A percentile compares a stretch with the other conserved stretches of the same genome.
These are phyloP conservation scores for Pedetes capensis DNA, from an alignment of 2,113 vertebrate genomes.

Conservation along the genomic window DNA sequence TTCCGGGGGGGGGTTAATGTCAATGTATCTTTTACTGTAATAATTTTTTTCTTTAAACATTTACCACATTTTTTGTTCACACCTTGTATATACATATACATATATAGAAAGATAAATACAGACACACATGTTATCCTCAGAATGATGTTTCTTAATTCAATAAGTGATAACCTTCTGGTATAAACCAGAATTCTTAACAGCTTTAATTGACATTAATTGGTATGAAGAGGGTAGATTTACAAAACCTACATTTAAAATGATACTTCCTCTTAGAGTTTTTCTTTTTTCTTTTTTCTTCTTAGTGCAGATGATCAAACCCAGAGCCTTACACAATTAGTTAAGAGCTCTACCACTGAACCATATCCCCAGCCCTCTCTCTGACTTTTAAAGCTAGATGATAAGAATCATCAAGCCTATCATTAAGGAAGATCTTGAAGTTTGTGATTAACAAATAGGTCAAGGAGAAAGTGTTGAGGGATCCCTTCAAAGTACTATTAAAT, in stretches of 20 bases:
- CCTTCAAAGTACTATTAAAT: background rate
- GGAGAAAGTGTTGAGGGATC: background rate
- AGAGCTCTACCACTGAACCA: background rate
- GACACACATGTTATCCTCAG: background rate
- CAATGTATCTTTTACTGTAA: no score
- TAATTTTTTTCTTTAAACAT: no score
- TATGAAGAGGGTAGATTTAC: conserved; percentile 54
- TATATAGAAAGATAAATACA: rapidly evolving
- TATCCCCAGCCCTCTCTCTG: background rate
- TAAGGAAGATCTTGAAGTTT: conserved; percentile 24
- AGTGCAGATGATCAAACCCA: background rate
- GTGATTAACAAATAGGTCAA: background rate
- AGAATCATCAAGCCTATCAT: background rate
- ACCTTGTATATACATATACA: background rate
- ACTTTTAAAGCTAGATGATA: background rate
- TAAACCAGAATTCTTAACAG: conserved; percentile 4
- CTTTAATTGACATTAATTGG: conserved; percentile 8
- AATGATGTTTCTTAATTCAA: background rate
- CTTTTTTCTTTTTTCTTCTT: background rate
- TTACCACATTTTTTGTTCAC: no score
- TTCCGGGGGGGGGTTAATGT: no score
- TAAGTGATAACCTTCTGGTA: background rate
- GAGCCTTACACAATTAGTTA: background rate
- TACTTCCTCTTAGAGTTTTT: background rate
- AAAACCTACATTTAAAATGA: background rate